A percentile compares a stretch with the other conserved stretches of the same genome.
phyloP scores from a whole-genome alignment of 2,888 invertebrate genomes.

The Drosophila planitibia region DNA sequence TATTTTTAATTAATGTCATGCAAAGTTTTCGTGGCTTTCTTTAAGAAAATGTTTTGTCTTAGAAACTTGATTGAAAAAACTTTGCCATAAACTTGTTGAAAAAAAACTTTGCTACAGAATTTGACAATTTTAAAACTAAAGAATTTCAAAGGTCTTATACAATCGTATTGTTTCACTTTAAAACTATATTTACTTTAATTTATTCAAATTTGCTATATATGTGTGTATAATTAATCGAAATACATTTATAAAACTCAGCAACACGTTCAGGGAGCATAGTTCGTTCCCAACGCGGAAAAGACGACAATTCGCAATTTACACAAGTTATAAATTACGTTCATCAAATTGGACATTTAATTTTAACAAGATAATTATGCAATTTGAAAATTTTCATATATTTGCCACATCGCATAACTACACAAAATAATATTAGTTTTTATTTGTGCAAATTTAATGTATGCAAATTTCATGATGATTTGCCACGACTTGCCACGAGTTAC shows the following conservation, averaged over 20 bases:
- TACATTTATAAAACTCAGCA: conserved; percentile 9
- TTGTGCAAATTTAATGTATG: conserved; percentile 55
- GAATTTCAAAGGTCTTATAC: background rate
- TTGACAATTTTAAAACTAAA: conserved; percentile 32
- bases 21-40: conserved; percentile 42
- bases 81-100: conserved; percentile 39
- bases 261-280: conserved; percentile 5
- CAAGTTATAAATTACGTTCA: conserved; percentile 77
- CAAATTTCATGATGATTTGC: conserved; percentile 74
- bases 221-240: conserved; percentile 14
- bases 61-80: conserved; percentile 37
- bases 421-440: conserved; percentile 42
- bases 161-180: conserved; percentile 8
- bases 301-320: conserved; percentile 61
- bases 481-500: conserved; percentile 42
- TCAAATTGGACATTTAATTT: conserved; percentile 73
- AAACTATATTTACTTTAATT: conserved; percentile 5
- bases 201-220: background rate
- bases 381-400: conserved; percentile 47
- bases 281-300: conserved; percentile 20
- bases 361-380: conserved; percentile 79
- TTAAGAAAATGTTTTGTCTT: conserved; percentile 55
- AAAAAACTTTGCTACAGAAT: conserved; percentile 27
- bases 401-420: background rate
- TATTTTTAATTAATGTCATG: conserved; percentile 68